Evolutionary conservation across 2,888 invertebrate genomes (phyloP), one percentile per base, ranked within the genome.

Genomic region (Hydraecia micacea): DNA sequence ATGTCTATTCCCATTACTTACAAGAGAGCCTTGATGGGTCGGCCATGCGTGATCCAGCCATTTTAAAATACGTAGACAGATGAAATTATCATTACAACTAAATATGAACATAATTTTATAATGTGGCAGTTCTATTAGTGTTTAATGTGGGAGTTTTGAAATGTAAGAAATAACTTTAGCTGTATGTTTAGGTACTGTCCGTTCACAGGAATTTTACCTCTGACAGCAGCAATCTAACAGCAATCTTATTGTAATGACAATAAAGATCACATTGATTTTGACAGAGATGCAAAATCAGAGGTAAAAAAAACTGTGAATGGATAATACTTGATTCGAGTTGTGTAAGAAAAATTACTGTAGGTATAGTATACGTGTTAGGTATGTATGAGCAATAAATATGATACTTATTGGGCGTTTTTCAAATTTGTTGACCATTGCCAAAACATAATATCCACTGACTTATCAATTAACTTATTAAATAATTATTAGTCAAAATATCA

Each of bases 1-100:
- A 86, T 88, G 77, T 73, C 73, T 70, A 58, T 77, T 77, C 77
- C 69, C 71, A 84, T 89, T 77, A 80, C 58, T 87, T 79, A 80
- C 58, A 66, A 71, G 63, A 68, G 65, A 36, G 63, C 28, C 65
- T 67, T 84, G 80, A 75, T 65, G 71, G 60, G 62, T 36, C 68
- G 39, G 42, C 60, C 71, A 42, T 42, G 80, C 84, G 76, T 62
- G 84, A 73, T 58, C 49, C 72, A 32, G 36, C 18, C 70, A 83
- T 84, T 69, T 76, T 72, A 65, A 32, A 83, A 66, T 67, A 65
- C 58, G 72, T 52, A n/a, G 80, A 42, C 63, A 52, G 70, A 77
- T 68, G 85, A 81, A 85, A 85, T 78, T 85, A 74, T 80, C 68
- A 76, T 85, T 79, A 75, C 25, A 74, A 80, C 70, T 84, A 79